Evolutionary conservation across 2,113 vertebrate genomes (phyloP).

Genomic region (Sapayoa aenigma): DNA sequence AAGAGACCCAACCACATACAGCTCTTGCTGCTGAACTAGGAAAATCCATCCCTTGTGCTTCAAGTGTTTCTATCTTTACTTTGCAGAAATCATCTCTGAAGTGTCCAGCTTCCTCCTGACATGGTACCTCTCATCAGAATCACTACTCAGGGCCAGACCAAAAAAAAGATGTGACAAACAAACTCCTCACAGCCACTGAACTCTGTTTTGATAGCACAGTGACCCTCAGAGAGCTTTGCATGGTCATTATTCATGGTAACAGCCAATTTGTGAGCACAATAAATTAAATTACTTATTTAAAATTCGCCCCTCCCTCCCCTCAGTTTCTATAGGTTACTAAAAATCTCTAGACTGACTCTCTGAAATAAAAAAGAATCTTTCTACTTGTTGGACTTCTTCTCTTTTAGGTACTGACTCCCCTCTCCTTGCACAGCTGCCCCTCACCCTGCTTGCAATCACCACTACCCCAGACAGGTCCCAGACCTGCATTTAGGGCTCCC

Average conservation of each 20-base stretch:
- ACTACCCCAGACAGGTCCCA: background rate
- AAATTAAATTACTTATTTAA: background rate
- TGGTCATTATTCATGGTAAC: rapidly evolving
- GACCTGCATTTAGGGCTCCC: background rate
- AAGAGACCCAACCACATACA: background rate
- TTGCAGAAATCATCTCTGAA: background rate
- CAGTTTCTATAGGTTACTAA: background rate
- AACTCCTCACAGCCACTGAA: background rate
- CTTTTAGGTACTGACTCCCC: background rate
- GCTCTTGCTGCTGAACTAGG: background rate
- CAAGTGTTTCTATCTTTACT: background rate
- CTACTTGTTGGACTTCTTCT: background rate
- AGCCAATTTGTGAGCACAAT: background rate
- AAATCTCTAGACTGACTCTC: background rate
- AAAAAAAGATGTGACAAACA: background rate
- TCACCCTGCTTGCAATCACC: background rate
- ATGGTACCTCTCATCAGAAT: background rate
- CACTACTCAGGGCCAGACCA: background rate
- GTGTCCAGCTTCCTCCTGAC: background rate
- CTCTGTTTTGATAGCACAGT: background rate
- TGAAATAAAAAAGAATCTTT: background rate
- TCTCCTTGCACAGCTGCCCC: background rate
- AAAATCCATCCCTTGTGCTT: background rate
- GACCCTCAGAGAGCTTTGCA: background rate
- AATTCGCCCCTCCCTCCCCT: no score